phyloP scores from a whole-genome alignment of 2,797 vertebrate genomes.

The Thamnophis elegans region DNA sequence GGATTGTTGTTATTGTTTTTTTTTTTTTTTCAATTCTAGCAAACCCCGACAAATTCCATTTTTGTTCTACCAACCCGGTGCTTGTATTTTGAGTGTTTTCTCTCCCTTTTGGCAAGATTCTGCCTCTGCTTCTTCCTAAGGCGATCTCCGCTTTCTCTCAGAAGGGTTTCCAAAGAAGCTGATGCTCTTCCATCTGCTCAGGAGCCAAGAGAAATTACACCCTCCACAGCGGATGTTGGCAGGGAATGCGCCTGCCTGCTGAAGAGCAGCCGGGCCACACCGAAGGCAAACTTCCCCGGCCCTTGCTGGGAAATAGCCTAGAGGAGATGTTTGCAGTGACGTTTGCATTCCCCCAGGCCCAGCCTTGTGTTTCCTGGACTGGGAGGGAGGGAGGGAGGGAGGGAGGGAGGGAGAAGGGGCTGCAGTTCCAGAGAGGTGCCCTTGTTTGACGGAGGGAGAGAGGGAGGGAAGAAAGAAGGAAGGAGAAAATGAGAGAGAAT shows the following conservation, averaged over 20 bases:
- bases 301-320: slow-evolving; percentile 40
- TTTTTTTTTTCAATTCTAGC: background rate
- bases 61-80: background rate
- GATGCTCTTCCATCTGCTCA: slow-evolving; percentile 29
- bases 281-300: background rate
- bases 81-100: background rate
- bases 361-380: background rate
- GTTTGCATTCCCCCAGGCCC: slow-evolving; percentile 49
- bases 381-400: background rate
- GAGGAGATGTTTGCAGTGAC: slow-evolving; percentile 56
- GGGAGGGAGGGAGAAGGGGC: background rate
- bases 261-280: background rate
- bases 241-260: rapidly evolving
- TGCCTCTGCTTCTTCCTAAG: background rate
- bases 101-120: background rate
- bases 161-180: slow-evolving; percentile 4
- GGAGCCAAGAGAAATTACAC: background rate
- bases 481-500: background rate
- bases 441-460: background rate
- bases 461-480: slow-evolving; percentile 36
- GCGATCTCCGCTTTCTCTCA: background rate
- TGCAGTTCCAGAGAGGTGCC: background rate
- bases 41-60: background rate
- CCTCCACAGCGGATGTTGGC: background rate
- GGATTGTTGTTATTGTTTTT: background rate